Evolutionary conservation across 2,888 invertebrate species (phyloP).

Genomic region (Tinea trinotella): DNA sequence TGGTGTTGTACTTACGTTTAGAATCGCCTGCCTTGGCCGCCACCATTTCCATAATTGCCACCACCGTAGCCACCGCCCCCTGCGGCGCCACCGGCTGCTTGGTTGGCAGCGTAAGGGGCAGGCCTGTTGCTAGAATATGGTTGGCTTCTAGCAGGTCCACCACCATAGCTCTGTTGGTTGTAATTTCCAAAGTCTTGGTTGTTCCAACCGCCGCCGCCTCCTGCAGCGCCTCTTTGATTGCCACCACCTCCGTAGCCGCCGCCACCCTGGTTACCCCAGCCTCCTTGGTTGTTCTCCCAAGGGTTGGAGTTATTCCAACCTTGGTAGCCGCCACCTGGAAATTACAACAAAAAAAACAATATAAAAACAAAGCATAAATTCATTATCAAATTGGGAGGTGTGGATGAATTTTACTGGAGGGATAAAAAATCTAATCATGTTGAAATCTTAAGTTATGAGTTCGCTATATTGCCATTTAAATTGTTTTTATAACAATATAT

Average conservation of each 20-base stretch:
- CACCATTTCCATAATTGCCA: slow-evolving; percentile 62
- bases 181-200: slow-evolving; percentile 81
- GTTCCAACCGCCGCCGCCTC: slow-evolving; percentile 68
- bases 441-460: no score
- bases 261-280: slow-evolving; percentile 34
- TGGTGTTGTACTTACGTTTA: slow-evolving; percentile 30
- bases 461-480: no score
- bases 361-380: neutral
- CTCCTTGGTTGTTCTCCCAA: slow-evolving; percentile 37
- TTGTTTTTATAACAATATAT: no score
- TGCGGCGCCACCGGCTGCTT: slow-evolving; percentile 70
- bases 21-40: slow-evolving; percentile 55
- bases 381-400: no score
- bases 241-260: slow-evolving; percentile 53
- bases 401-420: no score
- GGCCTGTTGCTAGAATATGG: slow-evolving; percentile 79
- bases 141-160: slow-evolving; percentile 87
- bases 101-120: slow-evolving; percentile 79
- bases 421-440: no score
- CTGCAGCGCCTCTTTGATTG: slow-evolving; percentile 59
- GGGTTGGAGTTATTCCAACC: slow-evolving; percentile 23
- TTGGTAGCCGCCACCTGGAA: slow-evolving; percentile 50
- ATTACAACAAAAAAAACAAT: neutral
- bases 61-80: slow-evolving; percentile 54
- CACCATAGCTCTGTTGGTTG: slow-evolving; percentile 87